Conservation (phyloP, 2,113 vertebrate species). For the Cephalopholis sonnerati region DNA sequence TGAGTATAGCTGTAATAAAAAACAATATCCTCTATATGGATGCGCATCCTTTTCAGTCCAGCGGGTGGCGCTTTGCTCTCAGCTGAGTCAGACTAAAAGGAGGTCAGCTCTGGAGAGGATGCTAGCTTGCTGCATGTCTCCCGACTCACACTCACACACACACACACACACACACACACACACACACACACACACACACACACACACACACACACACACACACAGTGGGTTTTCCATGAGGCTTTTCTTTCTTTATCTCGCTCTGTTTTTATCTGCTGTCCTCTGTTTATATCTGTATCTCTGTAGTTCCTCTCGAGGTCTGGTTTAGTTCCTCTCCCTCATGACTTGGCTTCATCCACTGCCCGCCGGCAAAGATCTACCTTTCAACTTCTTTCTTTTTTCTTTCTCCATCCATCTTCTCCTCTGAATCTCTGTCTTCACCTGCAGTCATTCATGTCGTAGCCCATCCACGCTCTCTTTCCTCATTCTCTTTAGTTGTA, state of each 20-base stretch:
- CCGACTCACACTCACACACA: slow-evolving; percentile 12
- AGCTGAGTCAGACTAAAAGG: slow-evolving; percentile 47
- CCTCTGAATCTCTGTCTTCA: not conserved
- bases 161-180: slow-evolving; percentile 15
- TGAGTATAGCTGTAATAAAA: no score
- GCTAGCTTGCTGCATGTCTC: slow-evolving; percentile 14
- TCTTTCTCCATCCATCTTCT: slow-evolving; percentile 1
- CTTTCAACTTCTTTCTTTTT: slow-evolving; percentile 8
- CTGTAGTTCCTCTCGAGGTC: not conserved
- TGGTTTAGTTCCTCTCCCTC: slow-evolving; percentile 13
- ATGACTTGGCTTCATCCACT: slow-evolving; percentile 6
- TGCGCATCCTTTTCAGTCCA: not conserved
- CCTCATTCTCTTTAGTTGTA: not conserved
- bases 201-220: slow-evolving; percentile 13
- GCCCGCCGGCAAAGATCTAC: slow-evolving; percentile 6
- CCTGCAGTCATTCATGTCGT: not conserved
- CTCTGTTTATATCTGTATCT: not conserved
- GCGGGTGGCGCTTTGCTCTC: slow-evolving; percentile 55
- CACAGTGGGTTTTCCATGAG: slow-evolving; percentile 3
- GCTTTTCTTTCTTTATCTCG: not conserved
- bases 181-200: slow-evolving; percentile 13
- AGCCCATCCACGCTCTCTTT: not conserved
- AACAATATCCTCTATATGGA: no score
- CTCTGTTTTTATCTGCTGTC: slow-evolving; percentile 2
- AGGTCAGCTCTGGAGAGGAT: slow-evolving; percentile 52